Conservation (phyloP, 1,140 invertebrate species). For the Ruditapes philippinarum region DNA sequence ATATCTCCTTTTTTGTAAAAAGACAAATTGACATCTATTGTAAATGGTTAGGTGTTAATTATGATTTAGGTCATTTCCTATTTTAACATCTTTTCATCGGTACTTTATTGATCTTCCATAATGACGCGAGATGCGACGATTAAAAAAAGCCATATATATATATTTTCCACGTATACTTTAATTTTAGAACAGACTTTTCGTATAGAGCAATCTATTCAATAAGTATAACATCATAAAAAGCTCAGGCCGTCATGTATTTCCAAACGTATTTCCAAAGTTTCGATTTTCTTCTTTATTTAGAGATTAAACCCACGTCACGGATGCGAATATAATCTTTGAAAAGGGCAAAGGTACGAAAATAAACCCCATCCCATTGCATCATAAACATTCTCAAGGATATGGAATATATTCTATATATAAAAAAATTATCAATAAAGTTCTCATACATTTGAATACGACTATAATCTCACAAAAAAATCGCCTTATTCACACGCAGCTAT, state of each 20-base stretch:
- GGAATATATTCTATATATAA: not conserved
- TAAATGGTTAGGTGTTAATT: not conserved
- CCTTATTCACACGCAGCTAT: too few species aligned
- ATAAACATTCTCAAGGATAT: not conserved
- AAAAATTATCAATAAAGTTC: slow-evolving; percentile 25
- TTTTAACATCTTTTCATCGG: not conserved
- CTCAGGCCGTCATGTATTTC: not conserved
- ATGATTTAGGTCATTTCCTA: slow-evolving; percentile 1
- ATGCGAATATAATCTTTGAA: not conserved
- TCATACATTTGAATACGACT: not conserved
- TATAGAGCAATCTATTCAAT: too few species aligned
- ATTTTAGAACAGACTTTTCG: too few species aligned
- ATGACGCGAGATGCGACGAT: not conserved
- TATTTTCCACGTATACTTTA: too few species aligned
- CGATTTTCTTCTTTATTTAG: slow-evolving; percentile 3
- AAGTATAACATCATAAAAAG: too few species aligned
- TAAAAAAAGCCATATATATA: not conserved
- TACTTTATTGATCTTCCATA: not conserved
- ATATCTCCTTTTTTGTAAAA: not conserved
- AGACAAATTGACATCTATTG: not conserved
- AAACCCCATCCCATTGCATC: not conserved
- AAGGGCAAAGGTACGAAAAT: not conserved
- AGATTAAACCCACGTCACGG: not conserved
- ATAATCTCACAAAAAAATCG: not conserved
- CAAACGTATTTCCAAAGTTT: not conserved